Conservation (phyloP, 2,113 vertebrate genomes). For the Anas platyrhynchos region DNA sequence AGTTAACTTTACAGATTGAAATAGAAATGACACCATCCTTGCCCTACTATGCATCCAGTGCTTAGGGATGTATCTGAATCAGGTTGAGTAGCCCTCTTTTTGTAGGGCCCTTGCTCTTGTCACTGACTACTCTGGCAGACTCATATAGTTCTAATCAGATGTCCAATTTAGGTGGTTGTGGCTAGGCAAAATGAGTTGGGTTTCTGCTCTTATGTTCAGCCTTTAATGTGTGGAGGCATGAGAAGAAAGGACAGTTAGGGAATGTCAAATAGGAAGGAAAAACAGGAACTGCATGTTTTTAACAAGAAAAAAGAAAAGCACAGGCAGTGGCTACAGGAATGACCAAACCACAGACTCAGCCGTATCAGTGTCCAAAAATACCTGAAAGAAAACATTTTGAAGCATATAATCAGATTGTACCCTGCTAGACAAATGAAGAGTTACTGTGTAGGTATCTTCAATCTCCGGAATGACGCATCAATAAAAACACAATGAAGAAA, state of each 20-base stretch:
- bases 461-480: background rate
- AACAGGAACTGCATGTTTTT: background rate
- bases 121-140: background rate
- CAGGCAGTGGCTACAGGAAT: background rate
- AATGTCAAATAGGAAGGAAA: background rate
- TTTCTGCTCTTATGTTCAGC: background rate
- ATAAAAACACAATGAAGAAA: background rate
- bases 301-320: fast-evolving
- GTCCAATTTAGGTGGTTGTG: background rate
- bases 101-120: background rate
- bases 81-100: background rate
- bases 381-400: background rate
- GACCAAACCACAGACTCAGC: background rate
- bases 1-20: background rate
- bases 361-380: background rate
- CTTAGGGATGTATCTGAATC: background rate
- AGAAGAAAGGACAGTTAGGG: background rate
- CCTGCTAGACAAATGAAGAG: background rate
- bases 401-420: background rate
- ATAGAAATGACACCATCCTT: background rate
- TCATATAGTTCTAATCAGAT: background rate
- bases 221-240: background rate
- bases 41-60: background rate
- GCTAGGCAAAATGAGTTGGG: background rate
- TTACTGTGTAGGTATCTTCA: background rate